These are phyloP conservation scores for Struthidea cinerea DNA, from an alignment of 2,113 vertebrate genomes.

Conservation along the genomic window DNA sequence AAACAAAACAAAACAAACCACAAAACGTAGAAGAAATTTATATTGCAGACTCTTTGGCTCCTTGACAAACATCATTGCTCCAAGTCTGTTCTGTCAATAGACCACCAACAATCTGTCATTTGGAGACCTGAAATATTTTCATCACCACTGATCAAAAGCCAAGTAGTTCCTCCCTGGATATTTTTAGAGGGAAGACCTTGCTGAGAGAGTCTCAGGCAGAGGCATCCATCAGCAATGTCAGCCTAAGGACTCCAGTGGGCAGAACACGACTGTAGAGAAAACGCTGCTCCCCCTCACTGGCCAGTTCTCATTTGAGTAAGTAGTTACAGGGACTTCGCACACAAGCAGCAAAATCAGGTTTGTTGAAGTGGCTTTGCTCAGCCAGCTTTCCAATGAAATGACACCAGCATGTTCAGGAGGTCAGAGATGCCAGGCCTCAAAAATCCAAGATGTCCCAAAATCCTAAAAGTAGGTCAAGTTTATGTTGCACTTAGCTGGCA, in stretches of 20 bases:
- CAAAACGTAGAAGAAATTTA: not conserved
- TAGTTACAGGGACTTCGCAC: not conserved
- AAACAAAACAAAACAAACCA: not conserved
- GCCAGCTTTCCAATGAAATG: not conserved
- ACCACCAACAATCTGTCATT: not conserved
- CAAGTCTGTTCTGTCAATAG: not conserved
- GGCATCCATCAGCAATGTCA: not conserved
- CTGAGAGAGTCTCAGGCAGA: not conserved
- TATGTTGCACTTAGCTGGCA: not conserved
- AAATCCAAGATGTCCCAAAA: not conserved
- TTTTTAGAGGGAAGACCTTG: not conserved
- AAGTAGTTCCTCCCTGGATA: not conserved
- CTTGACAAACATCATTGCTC: not conserved
- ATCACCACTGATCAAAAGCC: not conserved
- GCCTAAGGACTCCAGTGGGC: not conserved
- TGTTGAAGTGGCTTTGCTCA: not conserved
- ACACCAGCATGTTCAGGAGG: not conserved
- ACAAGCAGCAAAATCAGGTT: not conserved
- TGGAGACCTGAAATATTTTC: not conserved
- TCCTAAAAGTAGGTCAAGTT: not conserved
- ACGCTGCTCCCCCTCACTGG: rapidly evolving
- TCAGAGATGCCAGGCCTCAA: not conserved
- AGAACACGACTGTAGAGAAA: not conserved
- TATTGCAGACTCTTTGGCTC: not conserved
- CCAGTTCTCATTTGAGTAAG: not conserved